These are phyloP conservation scores for Prosopocoilus inquinatus DNA, from an alignment of 2,888 invertebrate species.

Conservation along the genomic window DNA sequence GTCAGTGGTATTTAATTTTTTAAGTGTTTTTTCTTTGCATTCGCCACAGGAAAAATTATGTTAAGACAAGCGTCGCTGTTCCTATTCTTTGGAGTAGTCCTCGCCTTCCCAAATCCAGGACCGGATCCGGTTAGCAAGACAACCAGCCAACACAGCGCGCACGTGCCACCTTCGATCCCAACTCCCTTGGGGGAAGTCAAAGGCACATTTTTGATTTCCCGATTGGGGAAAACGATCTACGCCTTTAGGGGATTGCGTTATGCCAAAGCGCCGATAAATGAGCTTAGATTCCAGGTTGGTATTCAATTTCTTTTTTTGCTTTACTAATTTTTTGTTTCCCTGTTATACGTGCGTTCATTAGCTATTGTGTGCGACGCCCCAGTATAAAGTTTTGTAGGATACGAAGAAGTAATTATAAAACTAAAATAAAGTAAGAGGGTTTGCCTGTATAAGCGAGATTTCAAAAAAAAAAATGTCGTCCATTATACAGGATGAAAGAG, in stretches of 20 bases:
- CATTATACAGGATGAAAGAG: too few species aligned
- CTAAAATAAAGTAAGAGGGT: too few species aligned
- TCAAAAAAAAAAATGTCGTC: too few species aligned
- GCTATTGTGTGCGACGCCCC: too few species aligned
- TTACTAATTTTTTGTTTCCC: neutral
- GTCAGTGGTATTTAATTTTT: too few species aligned
- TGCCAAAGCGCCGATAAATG: constrained; percentile 40
- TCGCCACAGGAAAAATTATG: constrained; percentile 11
- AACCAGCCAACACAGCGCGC: constrained; percentile 28
- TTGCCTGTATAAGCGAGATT: too few species aligned
- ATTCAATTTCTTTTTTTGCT: neutral
- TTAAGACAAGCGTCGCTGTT: constrained; percentile 11
- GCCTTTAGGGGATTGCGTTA: constrained; percentile 35
- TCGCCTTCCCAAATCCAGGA: constrained; percentile 23
- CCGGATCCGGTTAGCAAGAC: constrained; percentile 24
- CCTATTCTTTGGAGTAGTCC: constrained; percentile 20
- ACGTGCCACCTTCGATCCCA: constrained; percentile 24
- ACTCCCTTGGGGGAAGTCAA: constrained; percentile 33
- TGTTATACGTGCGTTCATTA: too few species aligned
- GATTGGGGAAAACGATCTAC: constrained; percentile 33
- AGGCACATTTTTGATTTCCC: constrained; percentile 30
- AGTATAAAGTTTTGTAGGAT: too few species aligned
- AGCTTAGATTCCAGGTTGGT: constrained; percentile 45
- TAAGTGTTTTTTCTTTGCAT: neutral
- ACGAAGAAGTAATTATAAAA: too few species aligned